Conservation (phyloP, 2,888 invertebrate genomes). For the Dione juno region DNA sequence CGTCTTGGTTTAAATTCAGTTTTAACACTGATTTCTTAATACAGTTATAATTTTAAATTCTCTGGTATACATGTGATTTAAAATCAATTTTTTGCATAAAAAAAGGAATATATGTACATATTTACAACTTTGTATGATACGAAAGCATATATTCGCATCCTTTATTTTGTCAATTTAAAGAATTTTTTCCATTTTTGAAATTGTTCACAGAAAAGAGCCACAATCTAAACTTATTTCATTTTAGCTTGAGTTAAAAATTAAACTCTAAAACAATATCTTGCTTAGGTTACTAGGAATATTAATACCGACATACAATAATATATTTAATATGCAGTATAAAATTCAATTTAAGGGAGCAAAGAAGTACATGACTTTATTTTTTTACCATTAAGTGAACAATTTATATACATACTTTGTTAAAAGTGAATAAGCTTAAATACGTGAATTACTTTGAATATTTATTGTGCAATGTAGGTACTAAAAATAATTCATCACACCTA, state of each 20-base stretch:
- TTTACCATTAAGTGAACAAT: background rate
- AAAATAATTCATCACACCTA: slow-evolving; percentile 1
- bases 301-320: background rate
- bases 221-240: background rate
- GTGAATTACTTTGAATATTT: slow-evolving; percentile 7
- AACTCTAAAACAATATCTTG: background rate
- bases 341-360: background rate
- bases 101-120: background rate
- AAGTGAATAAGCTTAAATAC: background rate
- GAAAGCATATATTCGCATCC: background rate
- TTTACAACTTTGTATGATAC: too few relatives aligned
- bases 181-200: background rate
- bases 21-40: too few relatives aligned
- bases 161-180: background rate
- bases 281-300: background rate
- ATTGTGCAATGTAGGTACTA: slow-evolving; percentile 13
- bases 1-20: background rate
- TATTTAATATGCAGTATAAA: background rate
- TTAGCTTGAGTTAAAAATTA: background rate
- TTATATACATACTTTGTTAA: background rate
- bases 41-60: too few relatives aligned
- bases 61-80: too few relatives aligned
- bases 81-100: background rate
- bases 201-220: background rate
- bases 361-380: background rate